Evolutionary conservation across 2,797 vertebrate genomes (phyloP).

Genomic region (Coluber constrictor): DNA sequence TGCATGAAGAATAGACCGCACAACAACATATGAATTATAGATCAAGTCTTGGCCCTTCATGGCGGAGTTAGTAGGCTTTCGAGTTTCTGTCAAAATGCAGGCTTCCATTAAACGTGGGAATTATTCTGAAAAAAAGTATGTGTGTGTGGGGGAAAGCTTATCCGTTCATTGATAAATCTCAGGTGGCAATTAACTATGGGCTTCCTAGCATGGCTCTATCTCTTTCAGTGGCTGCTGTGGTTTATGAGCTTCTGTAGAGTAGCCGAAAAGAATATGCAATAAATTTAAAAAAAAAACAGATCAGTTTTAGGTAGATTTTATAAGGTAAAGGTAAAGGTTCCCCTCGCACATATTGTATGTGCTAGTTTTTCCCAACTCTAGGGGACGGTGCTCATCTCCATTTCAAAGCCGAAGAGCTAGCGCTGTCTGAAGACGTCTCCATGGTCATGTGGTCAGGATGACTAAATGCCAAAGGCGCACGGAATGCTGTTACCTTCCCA

Average conservation of each 20-base stretch:
- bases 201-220: neutral
- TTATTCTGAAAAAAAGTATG: neutral
- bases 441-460: too few relatives aligned
- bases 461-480: too few relatives aligned
- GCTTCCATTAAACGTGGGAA: neutral
- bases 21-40: neutral
- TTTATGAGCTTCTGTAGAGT: neutral
- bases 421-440: too few relatives aligned
- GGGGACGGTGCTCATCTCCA: too few relatives aligned
- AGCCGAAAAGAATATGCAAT: neutral
- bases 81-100: neutral
- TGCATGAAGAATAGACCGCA: constrained; percentile 22
- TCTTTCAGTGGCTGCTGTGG: neutral
- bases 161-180: neutral
- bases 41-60: neutral
- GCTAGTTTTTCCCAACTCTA: too few relatives aligned
- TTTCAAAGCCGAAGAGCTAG: too few relatives aligned
- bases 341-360: too few relatives aligned
- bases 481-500: too few relatives aligned
- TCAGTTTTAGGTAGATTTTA: neutral
- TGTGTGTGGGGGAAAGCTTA: neutral
- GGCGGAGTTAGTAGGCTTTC: neutral
- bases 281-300: neutral
- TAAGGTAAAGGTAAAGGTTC: too few relatives aligned
- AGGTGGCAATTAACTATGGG: neutral